Percentiles rank a stretch among this genome's conserved stretches.
Conservation (phyloP, 2,797 vertebrate species). For the Neomorphus geoffroyi region DNA sequence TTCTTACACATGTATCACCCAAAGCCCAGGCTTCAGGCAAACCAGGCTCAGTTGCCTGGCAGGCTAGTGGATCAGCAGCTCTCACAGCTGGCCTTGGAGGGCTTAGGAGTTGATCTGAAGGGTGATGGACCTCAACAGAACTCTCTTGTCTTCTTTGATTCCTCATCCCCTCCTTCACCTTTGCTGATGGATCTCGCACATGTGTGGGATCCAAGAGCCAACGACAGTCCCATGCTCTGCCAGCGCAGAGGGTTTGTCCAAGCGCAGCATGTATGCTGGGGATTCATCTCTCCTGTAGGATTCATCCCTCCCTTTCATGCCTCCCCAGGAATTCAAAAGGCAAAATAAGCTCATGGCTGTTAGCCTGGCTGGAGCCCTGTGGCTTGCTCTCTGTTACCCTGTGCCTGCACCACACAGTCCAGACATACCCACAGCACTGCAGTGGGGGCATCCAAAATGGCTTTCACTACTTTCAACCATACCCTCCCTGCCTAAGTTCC, state of each 20-base stretch:
- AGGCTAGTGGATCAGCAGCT: not conserved
- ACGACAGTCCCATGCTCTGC: not conserved
- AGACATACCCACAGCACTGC: accelerated
- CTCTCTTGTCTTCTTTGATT: not conserved
- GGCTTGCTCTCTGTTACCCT: not conserved
- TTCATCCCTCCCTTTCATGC: not conserved
- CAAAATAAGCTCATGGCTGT: accelerated
- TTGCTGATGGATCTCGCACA: not conserved
- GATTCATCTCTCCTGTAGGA: not conserved
- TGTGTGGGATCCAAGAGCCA: not conserved
- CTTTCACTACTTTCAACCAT: not conserved
- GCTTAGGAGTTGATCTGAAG: not conserved
- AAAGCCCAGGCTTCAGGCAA: not conserved
- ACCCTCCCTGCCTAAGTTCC: not conserved
- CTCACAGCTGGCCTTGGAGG: not conserved
- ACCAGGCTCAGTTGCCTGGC: not conserved
- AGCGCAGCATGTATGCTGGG: accelerated
- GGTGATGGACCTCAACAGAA: not conserved
- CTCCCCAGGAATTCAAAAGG: not conserved
- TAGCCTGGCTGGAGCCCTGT: not conserved
- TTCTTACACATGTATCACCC: not conserved
- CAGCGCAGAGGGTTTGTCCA: not conserved
- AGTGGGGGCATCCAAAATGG: not conserved
- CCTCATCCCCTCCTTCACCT: not conserved
- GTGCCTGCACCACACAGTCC: not conserved